Conservation (phyloP, 2,797 vertebrate species). For the Phrynocephalus vlangalii region DNA sequence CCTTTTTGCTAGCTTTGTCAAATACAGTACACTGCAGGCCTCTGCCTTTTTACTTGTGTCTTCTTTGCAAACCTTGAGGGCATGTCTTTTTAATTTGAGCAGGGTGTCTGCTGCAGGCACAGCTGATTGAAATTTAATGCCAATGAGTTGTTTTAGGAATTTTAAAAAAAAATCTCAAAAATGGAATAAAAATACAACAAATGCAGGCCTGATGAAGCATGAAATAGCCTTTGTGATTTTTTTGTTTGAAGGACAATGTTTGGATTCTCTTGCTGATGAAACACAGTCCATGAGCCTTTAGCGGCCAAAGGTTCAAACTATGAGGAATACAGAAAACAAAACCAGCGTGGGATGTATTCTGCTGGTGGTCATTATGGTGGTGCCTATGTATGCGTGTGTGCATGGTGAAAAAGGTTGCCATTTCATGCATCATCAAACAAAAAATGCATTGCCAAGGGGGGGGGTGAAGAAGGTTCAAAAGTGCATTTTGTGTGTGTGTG, state of each 20-base stretch:
- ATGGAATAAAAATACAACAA: background rate
- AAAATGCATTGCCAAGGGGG: background rate
- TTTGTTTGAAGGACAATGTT: background rate
- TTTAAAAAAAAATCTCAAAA: background rate
- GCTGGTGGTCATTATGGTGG: background rate
- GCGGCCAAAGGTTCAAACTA: background rate
- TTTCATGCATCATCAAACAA: background rate
- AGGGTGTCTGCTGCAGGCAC: background rate
- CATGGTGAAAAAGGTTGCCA: background rate
- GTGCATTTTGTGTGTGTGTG: background rate
- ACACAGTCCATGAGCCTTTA: background rate
- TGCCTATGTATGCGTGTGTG: background rate
- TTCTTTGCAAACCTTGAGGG: background rate
- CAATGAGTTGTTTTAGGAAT: background rate
- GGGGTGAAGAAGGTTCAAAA: background rate
- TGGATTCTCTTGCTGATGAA: background rate
- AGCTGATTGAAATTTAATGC: background rate
- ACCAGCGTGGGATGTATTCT: too few species aligned
- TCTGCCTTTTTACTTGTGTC: background rate
- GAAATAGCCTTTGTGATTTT: background rate
- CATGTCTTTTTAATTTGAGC: background rate
- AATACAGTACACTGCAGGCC: background rate
- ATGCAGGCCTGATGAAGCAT: background rate
- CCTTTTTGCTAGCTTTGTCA: background rate
- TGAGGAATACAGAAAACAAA: background rate